These are phyloP conservation scores for Oscheius sp. DNA, from an alignment of 2,888 invertebrate genomes.

Conservation along the genomic window DNA sequence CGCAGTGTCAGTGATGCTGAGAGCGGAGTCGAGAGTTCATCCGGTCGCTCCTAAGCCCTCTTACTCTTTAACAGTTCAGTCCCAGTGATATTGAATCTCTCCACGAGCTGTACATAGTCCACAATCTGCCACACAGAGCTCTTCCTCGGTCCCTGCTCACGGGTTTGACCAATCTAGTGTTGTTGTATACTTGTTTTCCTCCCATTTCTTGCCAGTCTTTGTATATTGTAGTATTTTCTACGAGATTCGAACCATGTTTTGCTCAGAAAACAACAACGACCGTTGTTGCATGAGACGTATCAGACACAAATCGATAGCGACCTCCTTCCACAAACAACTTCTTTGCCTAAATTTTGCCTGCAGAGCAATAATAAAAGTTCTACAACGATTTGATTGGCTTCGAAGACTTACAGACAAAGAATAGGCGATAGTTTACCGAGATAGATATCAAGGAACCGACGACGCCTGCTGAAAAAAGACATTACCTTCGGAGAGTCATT, in stretches of 20 bases:
- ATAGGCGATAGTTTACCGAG: too few species aligned
- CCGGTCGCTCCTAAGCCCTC: slow-evolving; percentile 15
- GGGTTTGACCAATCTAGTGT: slow-evolving; percentile 14
- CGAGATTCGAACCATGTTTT: slow-evolving; percentile 19
- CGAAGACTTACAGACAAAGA: too few species aligned
- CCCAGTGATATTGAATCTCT: slow-evolving; percentile 22
- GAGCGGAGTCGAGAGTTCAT: slow-evolving; percentile 27
- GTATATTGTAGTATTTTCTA: slow-evolving; percentile 18
- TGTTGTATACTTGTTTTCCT: slow-evolving; percentile 24
- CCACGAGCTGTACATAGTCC: neutral
- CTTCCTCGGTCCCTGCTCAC: slow-evolving; percentile 15
- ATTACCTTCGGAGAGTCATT: too few species aligned
- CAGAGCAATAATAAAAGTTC: slow-evolving; percentile 26
- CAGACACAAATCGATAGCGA: neutral
- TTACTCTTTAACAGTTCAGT: neutral
- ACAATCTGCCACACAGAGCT: neutral
- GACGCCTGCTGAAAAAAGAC: too few species aligned
- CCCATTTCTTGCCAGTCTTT: slow-evolving; percentile 23
- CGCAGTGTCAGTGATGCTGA: slow-evolving; percentile 43
- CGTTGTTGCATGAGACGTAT: slow-evolving; percentile 18
- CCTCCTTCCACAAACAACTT: slow-evolving; percentile 7
- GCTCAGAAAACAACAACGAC: slow-evolving; percentile 26
- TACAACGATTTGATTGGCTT: too few species aligned
- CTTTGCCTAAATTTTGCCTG: slow-evolving; percentile 20
- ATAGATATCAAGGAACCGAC: too few species aligned